Base-by-base conservation (phyloP, 1,140 invertebrate genomes). In the Drosophila funebris region DNA sequence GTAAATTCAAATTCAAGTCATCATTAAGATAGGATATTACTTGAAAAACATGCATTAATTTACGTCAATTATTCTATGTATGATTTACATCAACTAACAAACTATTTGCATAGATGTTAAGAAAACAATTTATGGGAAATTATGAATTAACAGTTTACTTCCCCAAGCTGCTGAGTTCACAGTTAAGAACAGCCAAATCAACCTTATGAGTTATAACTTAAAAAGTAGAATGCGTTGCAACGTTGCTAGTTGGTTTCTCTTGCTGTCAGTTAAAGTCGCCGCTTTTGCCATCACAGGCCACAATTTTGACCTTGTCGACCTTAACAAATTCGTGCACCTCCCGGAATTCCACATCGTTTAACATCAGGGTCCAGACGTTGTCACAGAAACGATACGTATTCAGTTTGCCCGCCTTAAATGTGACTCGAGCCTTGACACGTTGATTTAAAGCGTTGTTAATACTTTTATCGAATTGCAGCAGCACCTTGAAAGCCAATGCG, bases 321-420 rank as follows among this genome's bases (percentile, higher is more conserved):
- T 96, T 96, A 8, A 97, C 96, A 61, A 99, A 94, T 91, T 99
- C 98, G 90, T 98, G 96, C 0, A 98, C 96, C 93, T 99, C 99
- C 73, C 97, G 94, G 90, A 99, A 99, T 92, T 99, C 99, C 8
- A 99, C 98, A 93, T 99, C 97, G 92, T 98, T 98, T 67, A 99
- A 93, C 91, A 92, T 92, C 90, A 99, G 99, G n/a, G 98, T 99
- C 99, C 99, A 99, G 0, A 99, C 99, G 94, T 99, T 99, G 93
- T 99, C 99, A 94, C 99, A 99, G 93, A 99, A 99, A 84, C 99
- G 94, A 92, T 99, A 99, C 0, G 98, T 99, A 90, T 98, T 98
- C 68, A 99, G 93, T 94, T 99, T 99, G 31, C 97, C 97, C 75
- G 98, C 97, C 95, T 98, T 99, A 91, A 99, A 99, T 24, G 96